These are phyloP conservation scores for Acleris emargana DNA, from an alignment of 2,888 invertebrate species.

Conservation along the genomic window DNA sequence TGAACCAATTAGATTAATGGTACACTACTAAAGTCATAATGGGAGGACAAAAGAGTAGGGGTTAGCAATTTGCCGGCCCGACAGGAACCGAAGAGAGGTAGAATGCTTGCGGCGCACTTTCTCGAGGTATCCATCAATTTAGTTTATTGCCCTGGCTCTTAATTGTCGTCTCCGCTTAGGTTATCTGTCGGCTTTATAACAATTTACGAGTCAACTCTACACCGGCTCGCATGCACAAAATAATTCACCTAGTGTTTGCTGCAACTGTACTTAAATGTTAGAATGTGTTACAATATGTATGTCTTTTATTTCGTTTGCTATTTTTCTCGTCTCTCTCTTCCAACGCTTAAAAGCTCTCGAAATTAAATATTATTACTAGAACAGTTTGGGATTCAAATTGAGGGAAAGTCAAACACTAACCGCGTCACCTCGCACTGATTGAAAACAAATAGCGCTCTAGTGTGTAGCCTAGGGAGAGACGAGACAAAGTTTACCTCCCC, in stretches of 20 bases:
- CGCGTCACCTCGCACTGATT: conserved; percentile 42
- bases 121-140: conserved; percentile 30
- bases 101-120: conserved; percentile 32
- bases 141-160: conserved; percentile 32
- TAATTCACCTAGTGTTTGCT: conserved; percentile 54
- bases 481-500: conserved; percentile 67
- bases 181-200: conserved; percentile 25
- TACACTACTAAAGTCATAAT: conserved; percentile 22
- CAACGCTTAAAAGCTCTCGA: conserved; percentile 28
- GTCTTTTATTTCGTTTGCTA: conserved; percentile 62
- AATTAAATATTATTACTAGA: conserved; percentile 36
- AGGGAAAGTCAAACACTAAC: conserved; percentile 40
- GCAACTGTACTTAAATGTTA: conserved; percentile 59
- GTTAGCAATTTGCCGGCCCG: conserved; percentile 21
- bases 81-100: conserved; percentile 16
- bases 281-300: conserved; percentile 46
- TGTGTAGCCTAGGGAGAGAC: conserved; percentile 61
- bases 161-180: conserved; percentile 37
- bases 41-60: conserved; percentile 24
- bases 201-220: conserved; percentile 21
- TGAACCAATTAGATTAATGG: conserved; percentile 13
- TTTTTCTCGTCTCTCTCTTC: conserved; percentile 61
- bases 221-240: conserved; percentile 54
- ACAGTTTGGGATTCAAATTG: conserved; percentile 41
- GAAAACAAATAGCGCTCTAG: conserved; percentile 43